Conservation (phyloP, 1,140 invertebrate genomes). For the Zaprionus camerounensis region DNA sequence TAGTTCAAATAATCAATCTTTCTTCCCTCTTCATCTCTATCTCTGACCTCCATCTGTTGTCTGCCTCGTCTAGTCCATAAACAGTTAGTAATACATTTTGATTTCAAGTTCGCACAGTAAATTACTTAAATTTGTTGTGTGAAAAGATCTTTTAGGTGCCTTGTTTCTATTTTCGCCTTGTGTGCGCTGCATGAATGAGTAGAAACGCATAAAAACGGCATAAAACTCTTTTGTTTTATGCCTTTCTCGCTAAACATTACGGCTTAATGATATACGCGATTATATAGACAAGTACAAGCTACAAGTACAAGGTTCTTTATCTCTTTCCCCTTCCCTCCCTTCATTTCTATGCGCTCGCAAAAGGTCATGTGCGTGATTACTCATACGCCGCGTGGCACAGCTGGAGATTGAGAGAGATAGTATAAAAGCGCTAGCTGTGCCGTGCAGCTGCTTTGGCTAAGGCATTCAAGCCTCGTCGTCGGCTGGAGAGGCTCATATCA, state of each 20-base stretch:
- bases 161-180: slow-evolving; percentile 27
- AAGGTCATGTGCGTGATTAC: slow-evolving; percentile 78
- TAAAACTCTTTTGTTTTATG: slow-evolving; percentile 48
- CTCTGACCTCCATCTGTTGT: not conserved
- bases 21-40: not conserved
- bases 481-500: slow-evolving; percentile 57
- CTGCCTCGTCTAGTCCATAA: not conserved
- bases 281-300: slow-evolving; percentile 17
- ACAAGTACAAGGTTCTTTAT: slow-evolving; percentile 42
- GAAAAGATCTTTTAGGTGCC: slow-evolving; percentile 36
- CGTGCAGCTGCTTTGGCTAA: not conserved
- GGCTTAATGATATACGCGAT: slow-evolving; percentile 26
- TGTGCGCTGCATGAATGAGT: slow-evolving; percentile 40
- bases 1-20: not conserved
- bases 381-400: slow-evolving; percentile 58
- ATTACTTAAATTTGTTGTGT: slow-evolving; percentile 64
- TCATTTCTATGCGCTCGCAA: slow-evolving; percentile 33
- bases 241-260: slow-evolving; percentile 42
- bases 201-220: not conserved
- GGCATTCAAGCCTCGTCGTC: slow-evolving; percentile 9
- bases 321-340: not conserved
- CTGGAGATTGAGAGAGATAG: slow-evolving; percentile 11
- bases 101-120: slow-evolving; percentile 26
- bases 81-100: not conserved
- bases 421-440: slow-evolving; percentile 31